Base-by-base conservation (phyloP, 2,888 invertebrate genomes). In the Zelleria hepariella region DNA sequence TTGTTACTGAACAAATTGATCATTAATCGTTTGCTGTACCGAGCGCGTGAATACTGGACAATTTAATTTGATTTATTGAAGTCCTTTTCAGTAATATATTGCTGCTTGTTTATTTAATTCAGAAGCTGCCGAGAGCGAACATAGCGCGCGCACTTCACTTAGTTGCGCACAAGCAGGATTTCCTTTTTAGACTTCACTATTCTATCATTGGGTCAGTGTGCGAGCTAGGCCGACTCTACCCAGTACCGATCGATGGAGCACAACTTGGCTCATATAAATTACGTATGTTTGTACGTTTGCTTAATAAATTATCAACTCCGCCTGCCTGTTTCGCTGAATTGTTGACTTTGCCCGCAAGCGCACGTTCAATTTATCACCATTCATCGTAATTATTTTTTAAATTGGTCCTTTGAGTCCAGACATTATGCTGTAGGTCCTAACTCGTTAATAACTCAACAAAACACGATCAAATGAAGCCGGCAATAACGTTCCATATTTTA, bases 121-220 rank as follows among this genome's bases (percentile, higher is more conserved):
- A 21, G 24, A 70, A 69, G 69, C 55, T 21, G 48, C 55, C 49
- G 70, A 70, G 68, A 69, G 72, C 75, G 77, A 73, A 73, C 76
- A 71, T 78, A 83, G 83, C 78, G 73, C 73, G 82, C 77, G 77
- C 77, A 66, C 64, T 68, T 53, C 53, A n/a, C 7, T 53, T 10
- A 53, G n/a, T 42, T 32, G 27, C 15, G 53, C 79, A 73, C 83
- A 86, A 86, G 85, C 81, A 87, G 87, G 87, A 88, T 88, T 87
- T 88, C 87, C 87, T 88, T 84, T 87, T 88, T 87, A 88, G 84
- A 78, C 74, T 72, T 69, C 69, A 74, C 74, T 73, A 75, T 54
- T 74, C 77, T 77, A 76, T 73, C 77, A 85, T 80, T 86, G 77
- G 86, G 86, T 86, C 86, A 88, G 82, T 86, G 73, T 82, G 86